Base-by-base conservation (phyloP, 2,113 vertebrate genomes). In the Dinomys branickii region DNA sequence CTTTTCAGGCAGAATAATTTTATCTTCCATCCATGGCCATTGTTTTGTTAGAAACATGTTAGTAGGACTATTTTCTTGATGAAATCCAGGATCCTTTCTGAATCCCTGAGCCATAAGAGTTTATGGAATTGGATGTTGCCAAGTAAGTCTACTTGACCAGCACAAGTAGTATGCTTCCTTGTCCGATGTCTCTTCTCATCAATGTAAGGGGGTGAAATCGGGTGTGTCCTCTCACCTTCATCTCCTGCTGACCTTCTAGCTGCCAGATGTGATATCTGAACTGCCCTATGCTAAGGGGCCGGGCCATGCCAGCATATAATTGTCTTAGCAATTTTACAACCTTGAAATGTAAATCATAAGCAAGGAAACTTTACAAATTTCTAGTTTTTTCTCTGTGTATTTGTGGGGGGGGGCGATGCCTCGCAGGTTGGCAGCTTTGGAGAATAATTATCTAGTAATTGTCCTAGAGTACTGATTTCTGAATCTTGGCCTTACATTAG, bases 401-500 rank as follows among this genome's bases (percentile, higher is more conserved):
- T 3, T 24, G 71, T 69, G 65, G 14, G 65, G 22, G 19, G 58
- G 22, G 44, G 14, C 90, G 10, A 84, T 82, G 93, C 82, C 58
- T 56, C 65, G 63, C 56, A 84, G 12, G 20, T 81, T 94, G 78
- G 91, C 82, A 86, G 47, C 80, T 94, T 82, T 50, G 54, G 95
- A 89, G 50, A 95, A 73, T 63, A 63, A 93, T 85, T 86, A 58
- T 94, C 8, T 81, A 77, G 52, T 77, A 71, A 28, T 85, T 91
- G 94, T 82, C 91, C 52, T 33, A 33, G 8, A 91, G 58, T 28
- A 59, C 58, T 91, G 80, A 20, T 59, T 69, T 94, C 82, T 67
- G 35, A 4, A 10, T 88, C 73, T 85, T 90, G 93, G 47, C 61
- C 19, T 33, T 65, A 65, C 30, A 54, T 59, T 84, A 63, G 65